Base-by-base conservation (phyloP, 92 coral and sea anemone species). In the Hydrozoanthus gracilis region DNA sequence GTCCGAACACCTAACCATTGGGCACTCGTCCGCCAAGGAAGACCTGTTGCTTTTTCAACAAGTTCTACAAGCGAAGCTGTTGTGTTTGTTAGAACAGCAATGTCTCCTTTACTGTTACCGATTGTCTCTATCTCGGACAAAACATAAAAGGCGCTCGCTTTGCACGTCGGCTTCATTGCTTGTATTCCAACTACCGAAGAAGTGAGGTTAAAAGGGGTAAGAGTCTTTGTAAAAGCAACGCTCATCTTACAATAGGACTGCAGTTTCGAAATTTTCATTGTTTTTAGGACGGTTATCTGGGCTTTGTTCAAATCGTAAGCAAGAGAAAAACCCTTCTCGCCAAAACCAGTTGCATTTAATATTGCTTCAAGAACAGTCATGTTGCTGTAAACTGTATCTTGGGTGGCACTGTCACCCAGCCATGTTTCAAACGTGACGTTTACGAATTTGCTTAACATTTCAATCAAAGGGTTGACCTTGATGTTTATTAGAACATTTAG, bases 1-100 rank as follows among this genome's bases (percentile, higher is more conserved):
- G 86, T 74, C 27, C 82, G 68, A 20, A 90, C 71, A 15, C 83
- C 92, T 52, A 94, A 74, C 39, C 88, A 85, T 72, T 79, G 85
- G 12, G 79, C 92, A 76, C 75, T 94, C 62, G 46, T 71, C 17
- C 97, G 90, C 97, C 97, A 94, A 50, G 93, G 76, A 17, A 88
- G 89, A 3, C 87, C 86, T 2, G 93, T 86, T 46, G 90, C 88
- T 44, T 44, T 18, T 51, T 94, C 97, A 1, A 78, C 85, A 7
- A 94, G 89, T 27, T 83, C 76, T 87, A 94, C 89, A 9, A 92
- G 82, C 14, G 98, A 79, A 7, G 78, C 77, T 27, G 83, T 84
- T 7, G 78, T 14, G 84, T 91, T 92, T 35, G 77, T 35, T 51
- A 92, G 50, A 5, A 55, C 56, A 51, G 82, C 52, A 50, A 88